These are phyloP conservation scores for Cebidichthys violaceus DNA, from an alignment of 2,113 vertebrate genomes.

Conservation along the genomic window DNA sequence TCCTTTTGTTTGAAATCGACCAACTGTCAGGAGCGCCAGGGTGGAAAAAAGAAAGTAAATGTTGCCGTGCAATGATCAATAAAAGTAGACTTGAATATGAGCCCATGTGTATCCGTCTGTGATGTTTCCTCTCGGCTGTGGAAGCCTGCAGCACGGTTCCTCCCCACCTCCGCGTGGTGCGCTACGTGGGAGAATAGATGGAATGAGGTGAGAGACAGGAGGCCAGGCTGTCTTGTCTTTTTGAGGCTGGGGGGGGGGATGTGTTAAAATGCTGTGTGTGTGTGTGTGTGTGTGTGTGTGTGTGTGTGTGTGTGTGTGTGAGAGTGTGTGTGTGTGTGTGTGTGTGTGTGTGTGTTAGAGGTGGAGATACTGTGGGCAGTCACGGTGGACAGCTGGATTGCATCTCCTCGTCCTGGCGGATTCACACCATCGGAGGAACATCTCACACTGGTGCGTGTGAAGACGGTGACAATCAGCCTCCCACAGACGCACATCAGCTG, in stretches of 20 bases:
- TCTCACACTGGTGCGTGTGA: slow-evolving; percentile 48
- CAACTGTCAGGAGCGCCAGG: slow-evolving; percentile 58
- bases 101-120: slow-evolving; percentile 52
- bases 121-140: slow-evolving; percentile 22
- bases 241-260: not conserved
- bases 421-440: slow-evolving; percentile 77
- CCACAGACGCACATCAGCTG: slow-evolving; percentile 47
- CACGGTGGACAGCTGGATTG: slow-evolving; percentile 71
- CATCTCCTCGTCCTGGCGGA: slow-evolving; percentile 53
- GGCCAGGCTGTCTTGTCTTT: slow-evolving; percentile 16
- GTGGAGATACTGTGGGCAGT: slow-evolving; percentile 50
- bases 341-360: slow-evolving; percentile 8
- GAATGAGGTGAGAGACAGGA: slow-evolving; percentile 35
- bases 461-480: slow-evolving; percentile 54
- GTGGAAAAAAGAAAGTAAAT: slow-evolving; percentile 68
- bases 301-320: slow-evolving; percentile 6
- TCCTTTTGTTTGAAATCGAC: slow-evolving; percentile 70
- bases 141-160: not conserved
- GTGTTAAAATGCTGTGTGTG: slow-evolving; percentile 52
- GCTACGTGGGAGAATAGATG: slow-evolving; percentile 31
- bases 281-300: slow-evolving; percentile 5
- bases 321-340: slow-evolving; percentile 11
- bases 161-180: not conserved
- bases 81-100: slow-evolving; percentile 69
- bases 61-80: slow-evolving; percentile 72